These are phyloP conservation scores for Anarsia innoxiella DNA, from an alignment of 2,888 invertebrate species.

Conservation along the genomic window DNA sequence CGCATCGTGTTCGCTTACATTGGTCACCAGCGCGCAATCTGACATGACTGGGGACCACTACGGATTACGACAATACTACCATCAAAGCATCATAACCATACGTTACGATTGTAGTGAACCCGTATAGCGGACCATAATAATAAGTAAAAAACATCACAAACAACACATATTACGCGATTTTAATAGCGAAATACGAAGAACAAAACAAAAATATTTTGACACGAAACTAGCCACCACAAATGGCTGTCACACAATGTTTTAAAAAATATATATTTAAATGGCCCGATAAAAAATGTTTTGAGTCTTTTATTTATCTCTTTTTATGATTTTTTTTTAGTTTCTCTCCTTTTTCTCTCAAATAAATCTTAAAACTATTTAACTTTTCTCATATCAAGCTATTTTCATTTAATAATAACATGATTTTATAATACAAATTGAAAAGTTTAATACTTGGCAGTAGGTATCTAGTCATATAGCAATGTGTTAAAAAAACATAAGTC, in stretches of 20 bases:
- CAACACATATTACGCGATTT: conserved; percentile 39
- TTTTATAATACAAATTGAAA: too few relatives aligned
- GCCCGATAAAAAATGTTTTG: too few relatives aligned
- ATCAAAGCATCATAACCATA: conserved; percentile 47
- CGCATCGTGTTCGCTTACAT: conserved; percentile 72
- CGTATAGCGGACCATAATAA: conserved; percentile 29
- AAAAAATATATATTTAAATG: too few relatives aligned
- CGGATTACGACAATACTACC: conserved; percentile 38
- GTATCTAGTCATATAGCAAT: too few relatives aligned
- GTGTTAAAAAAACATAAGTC: too few relatives aligned
- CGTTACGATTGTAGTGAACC: conserved; percentile 27
- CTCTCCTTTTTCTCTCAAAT: too few relatives aligned
- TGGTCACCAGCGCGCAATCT: conserved; percentile 72
- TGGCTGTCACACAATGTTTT: conserved; percentile 10
- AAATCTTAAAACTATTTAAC: too few relatives aligned
- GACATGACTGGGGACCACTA: conserved; percentile 58
- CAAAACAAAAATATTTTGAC: conserved; percentile 73
- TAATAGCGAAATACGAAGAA: conserved; percentile 35
- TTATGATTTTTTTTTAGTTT: too few relatives aligned
- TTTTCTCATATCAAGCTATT: too few relatives aligned
- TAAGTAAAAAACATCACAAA: conserved; percentile 42
- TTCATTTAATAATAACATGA: too few relatives aligned
- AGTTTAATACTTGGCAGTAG: too few relatives aligned
- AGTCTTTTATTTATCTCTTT: too few relatives aligned
- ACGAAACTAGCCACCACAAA: conserved; percentile 35